Percentiles rank a stretch among this genome's conserved stretches.
Conservation (phyloP, 1,140 invertebrate genomes). For the Camponotus pennsylvanicus region DNA sequence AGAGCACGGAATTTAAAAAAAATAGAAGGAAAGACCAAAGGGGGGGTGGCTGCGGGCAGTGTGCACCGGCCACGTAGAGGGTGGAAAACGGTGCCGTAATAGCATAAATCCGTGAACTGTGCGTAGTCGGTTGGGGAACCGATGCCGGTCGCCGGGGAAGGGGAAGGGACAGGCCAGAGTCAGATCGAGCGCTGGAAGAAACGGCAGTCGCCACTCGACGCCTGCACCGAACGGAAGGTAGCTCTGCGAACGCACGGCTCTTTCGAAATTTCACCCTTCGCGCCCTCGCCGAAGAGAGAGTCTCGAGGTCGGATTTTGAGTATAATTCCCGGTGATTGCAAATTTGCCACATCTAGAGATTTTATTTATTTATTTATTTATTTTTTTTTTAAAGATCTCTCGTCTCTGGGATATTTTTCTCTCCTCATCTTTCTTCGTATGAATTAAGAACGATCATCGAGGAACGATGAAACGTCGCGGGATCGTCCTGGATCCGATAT, state of each 20-base stretch:
- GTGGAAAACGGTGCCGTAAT: constrained; percentile 85
- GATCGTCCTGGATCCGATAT: constrained; percentile 24
- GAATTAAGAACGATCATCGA: background rate
- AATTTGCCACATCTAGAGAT: constrained; percentile 3
- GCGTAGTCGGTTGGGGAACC: constrained; percentile 75
- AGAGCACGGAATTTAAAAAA: constrained; percentile 7
- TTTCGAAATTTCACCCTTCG: constrained; percentile 61
- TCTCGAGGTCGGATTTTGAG: constrained; percentile 49
- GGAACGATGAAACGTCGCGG: constrained; percentile 38
- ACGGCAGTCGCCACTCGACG: constrained; percentile 85
- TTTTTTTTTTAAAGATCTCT: background rate
- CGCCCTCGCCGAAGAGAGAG: constrained; percentile 23
- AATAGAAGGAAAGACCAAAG: constrained; percentile 57
- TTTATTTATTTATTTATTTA: background rate
- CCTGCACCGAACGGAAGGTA: constrained; percentile 80
- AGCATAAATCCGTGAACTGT: constrained; percentile 83
- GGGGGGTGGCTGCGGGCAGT: constrained; percentile 58
- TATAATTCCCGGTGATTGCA: constrained; percentile 34
- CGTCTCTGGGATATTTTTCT: background rate
- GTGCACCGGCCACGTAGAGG: constrained; percentile 67
- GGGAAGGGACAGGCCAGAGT: constrained; percentile 76
- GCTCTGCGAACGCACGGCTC: constrained; percentile 67
- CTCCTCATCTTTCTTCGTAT: background rate
- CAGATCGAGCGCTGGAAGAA: constrained; percentile 78
- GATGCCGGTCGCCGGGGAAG: constrained; percentile 50